Base-by-base conservation (phyloP, 2,888 invertebrate genomes). In the Chouioia cunea region DNA sequence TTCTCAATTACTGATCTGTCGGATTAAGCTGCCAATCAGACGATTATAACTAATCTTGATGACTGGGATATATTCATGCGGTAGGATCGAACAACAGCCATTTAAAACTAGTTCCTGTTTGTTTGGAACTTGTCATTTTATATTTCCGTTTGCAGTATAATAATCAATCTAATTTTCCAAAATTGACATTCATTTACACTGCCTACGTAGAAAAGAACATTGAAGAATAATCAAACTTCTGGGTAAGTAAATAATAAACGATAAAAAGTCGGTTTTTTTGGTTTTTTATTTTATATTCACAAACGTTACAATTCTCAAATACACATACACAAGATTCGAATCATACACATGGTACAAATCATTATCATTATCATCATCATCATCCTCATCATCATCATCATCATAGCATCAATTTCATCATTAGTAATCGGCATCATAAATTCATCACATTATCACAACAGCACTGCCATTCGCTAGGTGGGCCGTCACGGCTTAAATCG, bases 221-320 rank as follows among this genome's bases (percentile, higher is more conserved):
- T 18, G 4, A 15, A 4, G 22, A 53, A 53, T 20, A 53, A 20
- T 53, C 3, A 50, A 50, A 50, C 10, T 50, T 50, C 6, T 50
- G 10, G 12, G 6, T 36, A n/a, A 27, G 27, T 23, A 27, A 66
- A 60, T 20, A 36, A 48, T 18, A 2, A 36, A 22, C 4, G 20
- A 54, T n/a, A 2, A 12, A 8, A 23, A 16, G 56, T 71, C 74
- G 69, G 75, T 80, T 81, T 80, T 82, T 81, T 78, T 78, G 73
- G 76, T 70, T 78, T 79, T 79, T 80, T 80, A 80, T 78, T 82
- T 79, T 78, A 82, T 81, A 81, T 81, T 84, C 82, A 81, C 82
- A 83, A 83, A 83, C 79, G 76, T 80, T 83, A 83, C 80, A 83
- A 79, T 79, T 80, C 78, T 77, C 79, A 78, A 79, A 75, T 79